Conservation (phyloP, 2,113 vertebrate species). For the Chaetura pelagica region DNA sequence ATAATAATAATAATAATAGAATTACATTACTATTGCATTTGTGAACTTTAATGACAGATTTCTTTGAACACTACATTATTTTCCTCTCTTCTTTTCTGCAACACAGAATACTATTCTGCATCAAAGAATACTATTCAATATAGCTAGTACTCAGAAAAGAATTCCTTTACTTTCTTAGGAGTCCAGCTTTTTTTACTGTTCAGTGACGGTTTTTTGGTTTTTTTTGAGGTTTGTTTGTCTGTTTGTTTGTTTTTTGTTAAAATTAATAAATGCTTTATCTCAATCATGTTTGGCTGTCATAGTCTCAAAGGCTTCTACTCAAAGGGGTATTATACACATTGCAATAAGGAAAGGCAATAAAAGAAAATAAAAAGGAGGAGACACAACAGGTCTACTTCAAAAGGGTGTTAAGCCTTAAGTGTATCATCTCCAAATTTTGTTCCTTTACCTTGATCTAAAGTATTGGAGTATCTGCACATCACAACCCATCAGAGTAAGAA, state of each 20-base stretch:
- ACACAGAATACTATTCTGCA: not conserved
- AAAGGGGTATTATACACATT: not conserved
- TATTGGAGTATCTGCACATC: not conserved
- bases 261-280: not conserved
- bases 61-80: not conserved
- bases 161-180: not conserved
- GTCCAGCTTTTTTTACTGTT: not conserved
- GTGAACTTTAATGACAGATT: not conserved
- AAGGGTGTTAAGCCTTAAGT: not conserved
- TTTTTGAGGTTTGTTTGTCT: too few species aligned
- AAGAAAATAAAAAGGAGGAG: not conserved
- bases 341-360: not conserved
- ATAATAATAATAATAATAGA: not conserved
- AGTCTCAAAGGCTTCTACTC: not conserved
- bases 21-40: not conserved
- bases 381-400: fast-evolving
- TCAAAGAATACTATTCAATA: not conserved
- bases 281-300: not conserved
- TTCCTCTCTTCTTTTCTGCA: not conserved
- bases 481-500: not conserved
- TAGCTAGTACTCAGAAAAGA: not conserved
- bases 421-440: not conserved
- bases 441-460: not conserved
- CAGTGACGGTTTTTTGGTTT: not conserved
- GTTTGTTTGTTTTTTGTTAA: not conserved